Evolutionary conservation across 2,888 invertebrate species (phyloP).

Genomic region (Onchidella celtica): DNA sequence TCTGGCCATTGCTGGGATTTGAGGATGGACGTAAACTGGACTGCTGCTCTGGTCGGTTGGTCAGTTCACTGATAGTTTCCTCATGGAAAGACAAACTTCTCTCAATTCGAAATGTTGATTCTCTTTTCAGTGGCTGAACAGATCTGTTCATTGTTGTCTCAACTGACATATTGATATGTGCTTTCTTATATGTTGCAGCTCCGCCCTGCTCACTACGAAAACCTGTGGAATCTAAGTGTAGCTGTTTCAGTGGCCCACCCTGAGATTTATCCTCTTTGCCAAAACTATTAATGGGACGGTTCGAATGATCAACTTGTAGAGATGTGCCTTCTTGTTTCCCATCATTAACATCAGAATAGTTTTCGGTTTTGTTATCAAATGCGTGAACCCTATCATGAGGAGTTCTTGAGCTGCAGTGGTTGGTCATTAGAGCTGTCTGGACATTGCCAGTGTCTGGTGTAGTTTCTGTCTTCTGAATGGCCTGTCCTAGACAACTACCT

Average conservation of each 20-base stretch:
- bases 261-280: background rate
- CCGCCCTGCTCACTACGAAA: background rate
- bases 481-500: background rate
- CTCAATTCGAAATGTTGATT: background rate
- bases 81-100: constrained; percentile 1
- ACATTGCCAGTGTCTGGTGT: background rate
- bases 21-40: background rate
- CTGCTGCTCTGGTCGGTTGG: background rate
- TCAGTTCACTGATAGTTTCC: background rate
- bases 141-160: background rate
- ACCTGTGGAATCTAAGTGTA: background rate
- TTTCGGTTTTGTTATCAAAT: background rate
- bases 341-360: background rate
- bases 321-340: background rate
- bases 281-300: background rate
- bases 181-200: too few relatives aligned
- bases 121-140: background rate
- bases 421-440: background rate
- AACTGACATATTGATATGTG: too few relatives aligned
- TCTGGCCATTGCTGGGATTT: constrained; percentile 7
- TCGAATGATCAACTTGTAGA: background rate
- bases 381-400: background rate
- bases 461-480: background rate
- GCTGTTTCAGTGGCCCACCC: background rate
- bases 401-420: background rate